Percentiles rank a stretch among this genome's conserved stretches.
These are phyloP conservation scores for Jordanella pulchra DNA, from an alignment of 2,797 vertebrate genomes.

Conservation along the genomic window DNA sequence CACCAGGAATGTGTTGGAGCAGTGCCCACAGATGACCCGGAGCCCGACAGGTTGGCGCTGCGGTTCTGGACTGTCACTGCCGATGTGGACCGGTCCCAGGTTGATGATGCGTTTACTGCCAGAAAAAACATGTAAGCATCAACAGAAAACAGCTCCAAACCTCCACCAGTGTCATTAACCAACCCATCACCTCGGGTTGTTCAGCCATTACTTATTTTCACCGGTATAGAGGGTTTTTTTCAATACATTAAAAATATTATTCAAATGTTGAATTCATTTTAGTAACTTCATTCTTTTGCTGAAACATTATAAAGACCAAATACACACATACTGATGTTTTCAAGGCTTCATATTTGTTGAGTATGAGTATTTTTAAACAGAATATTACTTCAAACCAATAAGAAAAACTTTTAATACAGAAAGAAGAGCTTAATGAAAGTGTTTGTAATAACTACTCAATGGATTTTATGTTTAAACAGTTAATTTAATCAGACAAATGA, in stretches of 20 bases:
- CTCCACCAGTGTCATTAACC: too few species aligned
- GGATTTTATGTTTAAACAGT: background rate
- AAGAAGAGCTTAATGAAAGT: background rate
- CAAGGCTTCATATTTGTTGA: too few species aligned
- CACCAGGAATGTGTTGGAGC: constrained; percentile 88
- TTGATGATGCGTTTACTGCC: constrained; percentile 88
- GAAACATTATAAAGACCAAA: background rate
- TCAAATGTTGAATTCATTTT: too few species aligned
- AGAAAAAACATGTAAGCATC: background rate
- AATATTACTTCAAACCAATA: too few species aligned
- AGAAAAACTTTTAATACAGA: too few species aligned
- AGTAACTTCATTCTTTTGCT: too few species aligned
- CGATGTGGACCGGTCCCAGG: constrained; percentile 85
- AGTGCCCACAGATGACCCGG: constrained; percentile 89
- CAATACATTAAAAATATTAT: too few species aligned
- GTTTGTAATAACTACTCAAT: too few species aligned
- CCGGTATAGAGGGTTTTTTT: too few species aligned
- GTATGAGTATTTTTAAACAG: background rate
- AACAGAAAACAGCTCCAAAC: too few species aligned
- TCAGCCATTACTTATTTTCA: too few species aligned
- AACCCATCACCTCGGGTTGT: too few species aligned
- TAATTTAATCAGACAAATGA: background rate
- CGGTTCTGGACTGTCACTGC: constrained; percentile 80
- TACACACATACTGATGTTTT: constrained; percentile 1
- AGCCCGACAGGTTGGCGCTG: constrained; percentile 79